Conservation (phyloP, 2,113 vertebrate species). For the Cranoglanis bouderius region DNA sequence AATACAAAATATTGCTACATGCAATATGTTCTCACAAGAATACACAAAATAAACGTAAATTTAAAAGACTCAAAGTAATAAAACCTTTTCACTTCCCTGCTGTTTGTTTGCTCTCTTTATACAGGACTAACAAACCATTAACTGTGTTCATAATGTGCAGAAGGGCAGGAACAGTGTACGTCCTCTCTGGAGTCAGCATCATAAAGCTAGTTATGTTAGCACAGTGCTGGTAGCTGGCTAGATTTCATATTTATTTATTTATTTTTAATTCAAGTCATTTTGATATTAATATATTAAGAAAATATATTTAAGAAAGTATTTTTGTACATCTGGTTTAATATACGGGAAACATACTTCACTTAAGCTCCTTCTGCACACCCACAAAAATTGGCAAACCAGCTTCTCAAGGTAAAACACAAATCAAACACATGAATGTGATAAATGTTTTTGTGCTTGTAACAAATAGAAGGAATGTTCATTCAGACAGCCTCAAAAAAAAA, state of each 20-base stretch:
- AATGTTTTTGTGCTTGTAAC: not conserved
- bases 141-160: slow-evolving; percentile 16
- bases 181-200: not conserved
- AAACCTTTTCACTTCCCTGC: not conserved
- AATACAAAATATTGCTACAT: not conserved
- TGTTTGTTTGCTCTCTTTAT: not conserved
- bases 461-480: not conserved
- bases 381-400: not conserved
- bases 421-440: not conserved
- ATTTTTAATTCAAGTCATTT: not conserved
- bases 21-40: not conserved
- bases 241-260: too few species aligned
- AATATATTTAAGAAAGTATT: not conserved
- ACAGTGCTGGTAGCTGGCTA: too few species aligned
- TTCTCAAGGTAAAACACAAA: not conserved
- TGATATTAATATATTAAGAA: not conserved
- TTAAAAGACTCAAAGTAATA: not conserved
- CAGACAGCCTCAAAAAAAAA: not conserved
- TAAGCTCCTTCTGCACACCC: not conserved
- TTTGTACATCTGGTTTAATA: not conserved
- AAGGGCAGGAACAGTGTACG: not conserved
- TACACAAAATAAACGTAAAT: not conserved
- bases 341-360: not conserved
- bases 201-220: not conserved
- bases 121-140: slow-evolving; percentile 9